A percentile compares a stretch with the other conserved stretches of the same genome.
These are phyloP conservation scores for Myxocyprinus asiaticus DNA, from an alignment of 2,113 vertebrate genomes.

Conservation along the genomic window DNA sequence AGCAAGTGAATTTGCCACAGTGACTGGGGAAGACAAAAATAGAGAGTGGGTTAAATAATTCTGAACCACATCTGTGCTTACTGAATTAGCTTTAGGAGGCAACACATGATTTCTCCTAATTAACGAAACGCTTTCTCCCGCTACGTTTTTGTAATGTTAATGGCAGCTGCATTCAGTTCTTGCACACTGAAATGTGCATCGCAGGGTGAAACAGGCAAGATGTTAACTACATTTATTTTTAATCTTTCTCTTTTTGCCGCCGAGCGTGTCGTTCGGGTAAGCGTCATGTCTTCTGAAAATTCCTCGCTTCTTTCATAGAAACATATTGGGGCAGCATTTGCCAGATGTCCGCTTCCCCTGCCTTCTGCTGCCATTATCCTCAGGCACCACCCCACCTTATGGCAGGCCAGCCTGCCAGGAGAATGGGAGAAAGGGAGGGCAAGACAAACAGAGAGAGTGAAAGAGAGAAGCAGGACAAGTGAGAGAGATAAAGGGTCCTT, in stretches of 20 bases:
- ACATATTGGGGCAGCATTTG: conserved; percentile 98
- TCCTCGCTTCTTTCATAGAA: conserved; percentile 98
- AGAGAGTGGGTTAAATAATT: conserved; percentile 69
- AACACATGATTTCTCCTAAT: conserved; percentile 75
- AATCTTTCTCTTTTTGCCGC: conserved; percentile 85
- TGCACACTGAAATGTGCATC: conserved; percentile 76
- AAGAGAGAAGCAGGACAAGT: background rate
- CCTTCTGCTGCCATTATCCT: conserved; percentile 99
- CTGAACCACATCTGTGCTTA: conserved; percentile 75
- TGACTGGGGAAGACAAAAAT: conserved; percentile 48
- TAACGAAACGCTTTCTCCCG: conserved; percentile 62
- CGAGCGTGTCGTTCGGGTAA: conserved; percentile 86
- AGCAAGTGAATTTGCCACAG: conserved; percentile 19
- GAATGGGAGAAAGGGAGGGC: conserved; percentile 42
- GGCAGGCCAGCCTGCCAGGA: conserved; percentile 88
- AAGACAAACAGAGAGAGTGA: background rate
- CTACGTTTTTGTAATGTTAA: conserved; percentile 58
- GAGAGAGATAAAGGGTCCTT: conserved; percentile 50
- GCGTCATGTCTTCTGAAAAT: conserved; percentile 91
- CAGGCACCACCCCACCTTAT: conserved; percentile 97
- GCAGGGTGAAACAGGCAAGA: conserved; percentile 82
- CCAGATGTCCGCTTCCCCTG: conserved; percentile 98
- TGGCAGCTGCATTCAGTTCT: conserved; percentile 51
- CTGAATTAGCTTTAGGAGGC: conserved; percentile 69
- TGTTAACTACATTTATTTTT: conserved; percentile 92